Evolutionary conservation across 2,888 invertebrate species (phyloP), one percentile per base, ranked within the genome.

Genomic region (Eupithecia inturbata): DNA sequence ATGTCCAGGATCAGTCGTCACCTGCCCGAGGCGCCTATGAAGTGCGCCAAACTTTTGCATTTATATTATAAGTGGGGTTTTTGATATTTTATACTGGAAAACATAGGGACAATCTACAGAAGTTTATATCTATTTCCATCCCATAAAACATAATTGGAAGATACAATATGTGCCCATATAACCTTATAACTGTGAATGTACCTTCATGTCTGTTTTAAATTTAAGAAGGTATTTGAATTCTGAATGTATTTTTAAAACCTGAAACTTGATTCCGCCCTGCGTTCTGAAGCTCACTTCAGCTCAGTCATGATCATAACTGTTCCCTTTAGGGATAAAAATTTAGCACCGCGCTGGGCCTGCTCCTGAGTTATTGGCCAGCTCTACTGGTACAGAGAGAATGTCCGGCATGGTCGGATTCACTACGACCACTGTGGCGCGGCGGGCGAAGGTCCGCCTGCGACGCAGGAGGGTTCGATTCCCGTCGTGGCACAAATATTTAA

Each of bases 281-380:
- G 82, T 78, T 84, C 82, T 87, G 84, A 87, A 87, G 83, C 83
- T 85, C 85, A 88, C 87, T 88, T 87, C 88, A 87, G 87, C 86
- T 85, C n/a, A n/a, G n/a, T n/a, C n/a, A n/a, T 82, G 86, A 86
- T 87, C 88, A 91, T 91, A 92, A 90, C 92, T 85, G 89, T 91
- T 91, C 87, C 88, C 84, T 88, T 87, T 80, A 85, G 82, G 83
- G 86, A 90, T 92, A 92, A 93, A 92, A 92, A 88, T 90, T 91
- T 89, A 91, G 87, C 85, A 84, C 84, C 90, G 86, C 88, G 81
- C 89, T 87, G 91, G 85, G 86, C 83, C 84, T 87, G 82, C 74
- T 71, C 68, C 82, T 89, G 87, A 91, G 80, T 89, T 91, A 91
- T 89, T 83, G 84, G 80, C 76, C 75, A 78, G 64, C 73, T 72